Percentiles rank a stretch among this genome's conserved stretches.
phyloP scores from a whole-genome alignment of 2,888 invertebrate species.

The Nudaria mundana region DNA sequence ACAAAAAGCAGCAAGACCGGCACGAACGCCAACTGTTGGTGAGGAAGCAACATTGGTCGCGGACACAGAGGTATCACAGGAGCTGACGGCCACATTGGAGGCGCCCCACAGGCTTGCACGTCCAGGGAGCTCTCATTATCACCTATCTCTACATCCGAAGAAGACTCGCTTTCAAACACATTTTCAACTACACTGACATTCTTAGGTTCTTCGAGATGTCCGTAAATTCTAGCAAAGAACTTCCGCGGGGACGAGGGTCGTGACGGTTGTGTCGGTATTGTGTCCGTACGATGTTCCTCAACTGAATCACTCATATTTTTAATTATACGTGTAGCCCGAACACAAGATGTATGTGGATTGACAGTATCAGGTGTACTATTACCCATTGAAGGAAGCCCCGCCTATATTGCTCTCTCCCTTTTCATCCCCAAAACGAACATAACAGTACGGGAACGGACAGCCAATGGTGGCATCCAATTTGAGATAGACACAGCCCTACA shows the following conservation, averaged over 20 bases:
- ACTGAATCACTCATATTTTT: constrained; percentile 45
- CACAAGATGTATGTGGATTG: constrained; percentile 57
- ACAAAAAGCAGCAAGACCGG: constrained; percentile 81
- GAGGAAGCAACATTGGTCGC: constrained; percentile 65
- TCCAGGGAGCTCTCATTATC: constrained; percentile 38
- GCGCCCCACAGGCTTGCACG: constrained; percentile 29
- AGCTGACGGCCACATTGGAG: constrained; percentile 56
- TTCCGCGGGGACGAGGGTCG: constrained; percentile 89
- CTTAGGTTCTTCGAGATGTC: constrained; percentile 83
- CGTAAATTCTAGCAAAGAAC: constrained; percentile 90
- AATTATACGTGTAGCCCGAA: constrained; percentile 45
- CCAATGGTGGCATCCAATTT: constrained; percentile 46
- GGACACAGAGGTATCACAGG: constrained; percentile 69
- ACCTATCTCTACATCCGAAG: constrained; percentile 73
- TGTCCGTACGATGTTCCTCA: constrained; percentile 35
- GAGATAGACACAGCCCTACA: constrained; percentile 40
- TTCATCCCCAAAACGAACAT: constrained; percentile 40
- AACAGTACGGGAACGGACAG: constrained; percentile 42
- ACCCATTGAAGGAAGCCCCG: constrained; percentile 46
- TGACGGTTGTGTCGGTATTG: constrained; percentile 47
- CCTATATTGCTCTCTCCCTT: constrained; percentile 44
- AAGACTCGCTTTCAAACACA: constrained; percentile 60
- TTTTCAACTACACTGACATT: constrained; percentile 37
- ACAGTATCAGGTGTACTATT: constrained; percentile 56
- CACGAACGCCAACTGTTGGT: constrained; percentile 81